Evolutionary conservation across 2,797 vertebrate species (phyloP), one percentile per base, ranked within the genome.

Genomic region (Clarias laeviceps): DNA sequence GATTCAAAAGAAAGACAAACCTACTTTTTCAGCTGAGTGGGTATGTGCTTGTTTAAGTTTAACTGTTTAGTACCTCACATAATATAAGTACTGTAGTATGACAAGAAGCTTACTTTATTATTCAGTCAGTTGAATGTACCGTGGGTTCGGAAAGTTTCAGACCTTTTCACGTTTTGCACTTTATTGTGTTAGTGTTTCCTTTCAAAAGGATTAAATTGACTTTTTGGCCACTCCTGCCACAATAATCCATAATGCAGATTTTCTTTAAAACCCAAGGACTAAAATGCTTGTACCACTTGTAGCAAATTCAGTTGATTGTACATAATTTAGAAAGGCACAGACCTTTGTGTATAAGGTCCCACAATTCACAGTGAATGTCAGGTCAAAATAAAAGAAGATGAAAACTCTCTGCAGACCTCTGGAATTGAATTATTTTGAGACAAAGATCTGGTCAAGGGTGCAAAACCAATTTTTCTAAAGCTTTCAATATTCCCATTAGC

Each of bases 381-480:
- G n/a, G 57, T 29, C 7, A 34, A 57, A 76, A 32, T 56, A 76
- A 20, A 27, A n/a, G 12, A n/a, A 50, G 70, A 50, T 24, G n/a
- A 74, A 54, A 74, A n/a, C 14, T 56, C 14, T 74, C 54, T 29
- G 27, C 27, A 74, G 45, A 17, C n/a, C 22, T 73, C 24, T 22
- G 50, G 0, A 1, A 59, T 77, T 27, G 22, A 56, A 29, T 29
- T 56, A 50, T 56, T 76, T 74, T 32, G 18, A 74, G 72, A 77
- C 18, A 77, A 12, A 77, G 1, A 77, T 77, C 18, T 34, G 8
- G 54, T 18, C 22, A 32, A 22, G 20, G 18, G 17, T 56, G 32
- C 18, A 59, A 77, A 59, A 77, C 74, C 27, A 59, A 59, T 73
- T n/a, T 5, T 73, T n/a, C 24, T 73, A 57, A 76, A 76, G 27